phyloP scores from a whole-genome alignment of 1,140 invertebrate species.

The Colletes gigas region DNA sequence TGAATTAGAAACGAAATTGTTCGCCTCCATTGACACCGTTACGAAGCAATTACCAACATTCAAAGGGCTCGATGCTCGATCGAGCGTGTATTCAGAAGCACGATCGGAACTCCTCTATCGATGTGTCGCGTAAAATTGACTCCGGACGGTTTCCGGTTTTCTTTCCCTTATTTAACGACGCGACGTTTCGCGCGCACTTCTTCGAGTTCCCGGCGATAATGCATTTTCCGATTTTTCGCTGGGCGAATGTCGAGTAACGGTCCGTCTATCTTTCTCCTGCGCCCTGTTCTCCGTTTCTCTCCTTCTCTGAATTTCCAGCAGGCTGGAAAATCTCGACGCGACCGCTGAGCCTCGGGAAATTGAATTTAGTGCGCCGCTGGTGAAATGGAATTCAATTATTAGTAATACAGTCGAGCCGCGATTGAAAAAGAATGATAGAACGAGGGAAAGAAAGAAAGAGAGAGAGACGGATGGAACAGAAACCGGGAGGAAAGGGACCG shows the following conservation, averaged over 20 bases:
- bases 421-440: conserved; percentile 52
- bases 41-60: conserved; percentile 23
- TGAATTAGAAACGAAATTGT: conserved; percentile 11
- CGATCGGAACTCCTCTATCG: neutral
- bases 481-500: neutral
- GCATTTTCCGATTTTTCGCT: conserved; percentile 39
- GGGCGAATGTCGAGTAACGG: neutral
- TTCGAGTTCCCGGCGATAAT: conserved; percentile 20
- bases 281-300: neutral
- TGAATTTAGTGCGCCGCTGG: conserved; percentile 59
- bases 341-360: conserved; percentile 53
- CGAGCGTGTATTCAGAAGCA: neutral
- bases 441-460: conserved; percentile 2
- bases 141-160: conserved; percentile 15
- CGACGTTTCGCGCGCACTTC: neutral
- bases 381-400: conserved; percentile 68
- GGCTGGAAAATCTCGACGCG: conserved; percentile 49
- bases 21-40: conserved; percentile 7
- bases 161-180: neutral
- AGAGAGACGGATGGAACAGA: neutral
- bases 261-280: neutral
- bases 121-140: conserved; percentile 10
- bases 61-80: neutral
- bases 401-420: conserved; percentile 57
- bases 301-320: conserved; percentile 36